Conservation (phyloP, 2,797 vertebrate species). For the Margarornis squamiger region DNA sequence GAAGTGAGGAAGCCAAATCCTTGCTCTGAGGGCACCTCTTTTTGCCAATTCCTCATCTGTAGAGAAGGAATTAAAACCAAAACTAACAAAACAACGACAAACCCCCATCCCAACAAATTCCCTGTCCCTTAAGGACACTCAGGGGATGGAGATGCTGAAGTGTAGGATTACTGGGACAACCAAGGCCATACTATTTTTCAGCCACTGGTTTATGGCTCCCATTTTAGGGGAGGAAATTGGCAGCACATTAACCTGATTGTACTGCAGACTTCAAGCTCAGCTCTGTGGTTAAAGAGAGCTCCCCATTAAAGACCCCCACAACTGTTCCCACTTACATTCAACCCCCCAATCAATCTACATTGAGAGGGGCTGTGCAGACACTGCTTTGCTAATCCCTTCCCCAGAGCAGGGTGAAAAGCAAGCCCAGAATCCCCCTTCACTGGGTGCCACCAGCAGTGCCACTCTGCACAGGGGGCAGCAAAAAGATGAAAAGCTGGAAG, state of each 20-base stretch:
- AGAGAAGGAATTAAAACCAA: neutral
- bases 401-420: neutral
- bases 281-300: neutral
- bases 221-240: neutral
- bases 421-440: rapidly evolving
- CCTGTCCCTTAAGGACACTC: neutral
- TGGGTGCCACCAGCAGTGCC: neutral
- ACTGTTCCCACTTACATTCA: neutral
- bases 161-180: neutral
- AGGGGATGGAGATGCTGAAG: neutral
- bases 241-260: neutral
- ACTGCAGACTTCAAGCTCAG: neutral
- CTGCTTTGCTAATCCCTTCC: neutral
- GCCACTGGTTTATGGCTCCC: neutral
- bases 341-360: neutral
- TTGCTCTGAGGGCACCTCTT: neutral
- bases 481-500: neutral
- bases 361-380: neutral
- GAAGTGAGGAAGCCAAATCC: neutral
- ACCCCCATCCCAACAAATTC: neutral
- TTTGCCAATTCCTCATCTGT: neutral
- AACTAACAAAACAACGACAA: neutral
- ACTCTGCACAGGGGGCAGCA: neutral
- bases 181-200: neutral
- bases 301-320: neutral